These are phyloP conservation scores for Scaptomyza cyrtandrae DNA, from an alignment of 2,888 invertebrate species.

Conservation along the genomic window DNA sequence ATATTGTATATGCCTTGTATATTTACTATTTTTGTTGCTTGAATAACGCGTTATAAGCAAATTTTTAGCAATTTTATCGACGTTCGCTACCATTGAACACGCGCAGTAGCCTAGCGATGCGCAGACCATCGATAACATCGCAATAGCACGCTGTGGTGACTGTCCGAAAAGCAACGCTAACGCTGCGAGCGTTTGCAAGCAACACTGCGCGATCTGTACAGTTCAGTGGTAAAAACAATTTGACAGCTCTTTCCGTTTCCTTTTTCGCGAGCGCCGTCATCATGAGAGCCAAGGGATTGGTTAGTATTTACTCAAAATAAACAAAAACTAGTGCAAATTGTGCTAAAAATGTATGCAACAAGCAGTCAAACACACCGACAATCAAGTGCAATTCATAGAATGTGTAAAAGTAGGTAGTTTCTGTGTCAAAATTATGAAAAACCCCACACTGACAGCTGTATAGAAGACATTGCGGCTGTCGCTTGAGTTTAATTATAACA, in stretches of 20 bases:
- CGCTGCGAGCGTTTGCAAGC: slow-evolving; percentile 45
- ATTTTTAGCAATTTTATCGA: slow-evolving; percentile 63
- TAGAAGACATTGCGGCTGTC: slow-evolving; percentile 21
- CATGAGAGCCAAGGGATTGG: slow-evolving; percentile 96
- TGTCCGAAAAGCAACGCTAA: slow-evolving; percentile 55
- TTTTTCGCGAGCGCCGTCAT: slow-evolving; percentile 85
- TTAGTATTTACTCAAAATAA: slow-evolving; percentile 83
- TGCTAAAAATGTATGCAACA: slow-evolving; percentile 42
- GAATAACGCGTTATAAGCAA: slow-evolving; percentile 50
- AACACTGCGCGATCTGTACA: slow-evolving; percentile 38
- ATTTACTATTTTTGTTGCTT: slow-evolving; percentile 43
- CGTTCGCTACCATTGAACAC: slow-evolving; percentile 68
- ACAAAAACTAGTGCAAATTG: slow-evolving; percentile 39
- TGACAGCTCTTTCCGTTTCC: slow-evolving; percentile 84
- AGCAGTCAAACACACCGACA: slow-evolving; percentile 6
- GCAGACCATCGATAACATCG: slow-evolving; percentile 44
- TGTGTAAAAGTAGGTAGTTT: slow-evolving; percentile 6
- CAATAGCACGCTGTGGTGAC: slow-evolving; percentile 53
- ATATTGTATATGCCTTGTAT: slow-evolving; percentile 21
- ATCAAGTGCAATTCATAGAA: slow-evolving; percentile 10
- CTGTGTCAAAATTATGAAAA: slow-evolving; percentile 27
- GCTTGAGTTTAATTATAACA: neutral
- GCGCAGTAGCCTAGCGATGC: slow-evolving; percentile 71
- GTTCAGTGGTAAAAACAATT: slow-evolving; percentile 53
- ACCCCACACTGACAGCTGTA: neutral